phyloP scores from a whole-genome alignment of 1,140 invertebrate species.

The Lucilia sericata region DNA sequence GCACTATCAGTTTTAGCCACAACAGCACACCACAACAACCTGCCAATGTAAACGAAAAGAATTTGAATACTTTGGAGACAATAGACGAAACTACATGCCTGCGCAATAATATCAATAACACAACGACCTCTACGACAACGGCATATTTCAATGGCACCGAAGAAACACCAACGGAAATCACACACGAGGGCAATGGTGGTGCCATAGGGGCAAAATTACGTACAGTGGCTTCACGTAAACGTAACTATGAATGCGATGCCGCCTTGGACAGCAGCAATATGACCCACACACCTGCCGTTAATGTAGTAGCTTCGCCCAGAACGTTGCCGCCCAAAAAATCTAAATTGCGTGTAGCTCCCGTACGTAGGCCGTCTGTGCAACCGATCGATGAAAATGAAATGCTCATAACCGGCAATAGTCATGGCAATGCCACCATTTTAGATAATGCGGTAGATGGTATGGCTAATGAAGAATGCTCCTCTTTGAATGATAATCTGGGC shows the following conservation, averaged over 20 bases:
- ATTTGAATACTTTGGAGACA: constrained; percentile 54
- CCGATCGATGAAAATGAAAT: constrained; percentile 78
- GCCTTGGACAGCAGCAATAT: constrained; percentile 23
- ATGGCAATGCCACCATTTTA: constrained; percentile 65
- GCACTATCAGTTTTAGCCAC: constrained; percentile 44
- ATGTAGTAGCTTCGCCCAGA: constrained; percentile 56
- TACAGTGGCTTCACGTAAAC: constrained; percentile 56
- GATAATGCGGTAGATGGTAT: constrained; percentile 65
- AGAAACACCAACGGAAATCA: constrained; percentile 40
- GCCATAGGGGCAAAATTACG: constrained; percentile 33
- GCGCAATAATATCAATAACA: constrained; percentile 44
- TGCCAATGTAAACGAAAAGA: constrained; percentile 34
- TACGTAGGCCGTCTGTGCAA: constrained; percentile 75
- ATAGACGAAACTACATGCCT: constrained; percentile 55
- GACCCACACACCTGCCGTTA: constrained; percentile 32
- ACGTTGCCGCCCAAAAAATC: constrained; percentile 67
- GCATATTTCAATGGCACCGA: constrained; percentile 53
- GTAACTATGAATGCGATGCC: constrained; percentile 57
- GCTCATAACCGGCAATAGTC: constrained; percentile 66
- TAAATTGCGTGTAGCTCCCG: constrained; percentile 57
- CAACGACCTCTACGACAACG: constrained; percentile 38
- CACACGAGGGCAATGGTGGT: constrained; percentile 47
- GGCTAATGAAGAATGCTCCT: constrained; percentile 52
- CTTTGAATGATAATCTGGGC: background rate
- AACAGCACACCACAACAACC: constrained; percentile 48